Evolutionary conservation across 2,113 vertebrate species (phyloP).

Genomic region (Ailurus styani): DNA sequence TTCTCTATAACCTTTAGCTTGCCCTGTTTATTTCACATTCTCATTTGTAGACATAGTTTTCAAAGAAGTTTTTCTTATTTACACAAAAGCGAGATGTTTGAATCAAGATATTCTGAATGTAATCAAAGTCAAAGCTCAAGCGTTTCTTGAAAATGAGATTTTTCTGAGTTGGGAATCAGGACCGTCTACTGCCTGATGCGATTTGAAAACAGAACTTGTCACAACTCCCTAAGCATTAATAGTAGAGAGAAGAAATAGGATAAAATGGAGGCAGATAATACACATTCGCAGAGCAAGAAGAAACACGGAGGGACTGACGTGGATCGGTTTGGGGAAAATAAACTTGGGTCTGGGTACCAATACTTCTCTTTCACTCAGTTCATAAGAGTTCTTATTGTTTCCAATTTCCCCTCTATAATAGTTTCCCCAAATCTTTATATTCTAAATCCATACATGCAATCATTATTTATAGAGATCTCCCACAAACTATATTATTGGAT

Average conservation of each 20-base stretch:
- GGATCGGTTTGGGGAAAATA: background rate
- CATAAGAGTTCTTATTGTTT: background rate
- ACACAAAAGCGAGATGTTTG: conserved; percentile 32
- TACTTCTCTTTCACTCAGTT: background rate
- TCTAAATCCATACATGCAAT: background rate
- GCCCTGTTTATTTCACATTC: background rate
- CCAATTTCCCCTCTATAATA: background rate
- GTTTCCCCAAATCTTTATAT: background rate
- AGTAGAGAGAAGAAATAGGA: background rate
- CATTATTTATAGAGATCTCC: background rate
- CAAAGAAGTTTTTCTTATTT: conserved; percentile 42
- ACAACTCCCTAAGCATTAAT: background rate
- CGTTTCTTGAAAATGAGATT: conserved; percentile 62
- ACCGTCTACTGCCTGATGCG: conserved; percentile 9
- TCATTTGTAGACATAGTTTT: conserved; percentile 2
- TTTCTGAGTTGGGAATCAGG: conserved; percentile 51
- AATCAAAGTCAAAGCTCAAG: conserved; percentile 42
- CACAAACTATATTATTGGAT: background rate
- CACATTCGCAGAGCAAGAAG: background rate
- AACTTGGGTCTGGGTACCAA: background rate
- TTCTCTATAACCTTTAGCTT: background rate
- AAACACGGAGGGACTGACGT: background rate
- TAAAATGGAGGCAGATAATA: background rate
- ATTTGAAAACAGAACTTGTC: conserved; percentile 38
- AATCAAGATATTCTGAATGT: conserved; percentile 42